A percentile compares a stretch with the other conserved stretches of the same genome.
These are phyloP conservation scores for Cepaea hortensis DNA, from an alignment of 2,888 invertebrate genomes.

Conservation along the genomic window DNA sequence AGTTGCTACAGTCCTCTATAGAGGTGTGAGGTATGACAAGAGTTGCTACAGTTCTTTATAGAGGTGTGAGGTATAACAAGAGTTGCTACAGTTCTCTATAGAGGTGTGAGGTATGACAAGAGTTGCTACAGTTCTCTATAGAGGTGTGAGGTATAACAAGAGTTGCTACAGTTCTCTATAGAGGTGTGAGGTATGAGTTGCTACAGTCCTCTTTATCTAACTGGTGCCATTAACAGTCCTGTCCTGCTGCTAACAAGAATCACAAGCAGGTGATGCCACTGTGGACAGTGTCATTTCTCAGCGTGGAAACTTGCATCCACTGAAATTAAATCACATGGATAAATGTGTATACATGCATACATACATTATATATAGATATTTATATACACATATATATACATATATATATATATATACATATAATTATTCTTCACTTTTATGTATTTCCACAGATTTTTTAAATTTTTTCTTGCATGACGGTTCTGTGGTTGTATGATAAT, in stretches of 20 bases:
- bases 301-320: background rate
- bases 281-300: background rate
- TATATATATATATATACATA: conserved; percentile 8
- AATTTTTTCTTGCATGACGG: background rate
- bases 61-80: too few species aligned
- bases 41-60: too few species aligned
- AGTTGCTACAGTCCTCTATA: background rate
- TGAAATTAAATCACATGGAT: background rate
- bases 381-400: conserved; percentile 16
- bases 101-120: too few species aligned
- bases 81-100: too few species aligned
- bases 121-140: too few species aligned
- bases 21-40: too few species aligned
- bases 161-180: too few species aligned
- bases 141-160: too few species aligned
- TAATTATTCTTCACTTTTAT: background rate
- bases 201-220: background rate
- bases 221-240: background rate
- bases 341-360: background rate
- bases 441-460: background rate
- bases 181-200: background rate
- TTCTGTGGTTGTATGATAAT: conserved; percentile 3
- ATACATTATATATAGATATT: background rate
- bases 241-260: background rate
- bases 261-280: background rate